Evolutionary conservation across 2,888 invertebrate species (phyloP).

Genomic region (Polymixis flavicincta): DNA sequence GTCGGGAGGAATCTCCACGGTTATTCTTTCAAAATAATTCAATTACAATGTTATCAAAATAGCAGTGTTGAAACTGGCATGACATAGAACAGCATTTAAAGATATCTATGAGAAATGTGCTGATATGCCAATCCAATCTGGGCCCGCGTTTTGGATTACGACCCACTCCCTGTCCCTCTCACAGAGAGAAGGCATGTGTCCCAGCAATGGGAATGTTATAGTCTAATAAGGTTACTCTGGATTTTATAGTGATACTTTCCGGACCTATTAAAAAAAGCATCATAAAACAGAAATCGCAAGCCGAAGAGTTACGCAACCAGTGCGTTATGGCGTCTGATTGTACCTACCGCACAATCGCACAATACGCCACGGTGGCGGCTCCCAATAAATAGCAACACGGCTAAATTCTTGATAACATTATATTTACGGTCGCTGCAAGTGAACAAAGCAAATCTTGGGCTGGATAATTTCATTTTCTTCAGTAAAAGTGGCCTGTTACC

Average conservation of each 20-base stretch:
- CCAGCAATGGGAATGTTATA: background rate
- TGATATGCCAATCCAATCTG: no score
- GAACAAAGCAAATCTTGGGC: constrained; percentile 38
- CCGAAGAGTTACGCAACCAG: background rate
- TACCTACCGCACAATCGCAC: constrained; percentile 30
- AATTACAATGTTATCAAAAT: no score
- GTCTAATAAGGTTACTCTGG: background rate
- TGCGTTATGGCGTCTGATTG: constrained; percentile 19
- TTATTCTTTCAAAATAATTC: no score
- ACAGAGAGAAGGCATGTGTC: background rate
- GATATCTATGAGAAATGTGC: no score
- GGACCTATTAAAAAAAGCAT: background rate
- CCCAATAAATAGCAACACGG: constrained; percentile 52
- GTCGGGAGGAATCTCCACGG: no score
- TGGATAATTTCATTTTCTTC: constrained; percentile 21
- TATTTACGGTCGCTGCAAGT: constrained; percentile 52
- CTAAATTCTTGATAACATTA: constrained; percentile 72
- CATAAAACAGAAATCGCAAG: constrained; percentile 7
- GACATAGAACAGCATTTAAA: no score
- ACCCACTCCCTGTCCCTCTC: no score
- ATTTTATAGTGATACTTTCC: background rate
- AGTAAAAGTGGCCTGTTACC: background rate
- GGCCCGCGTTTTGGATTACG: no score
- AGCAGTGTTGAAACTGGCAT: no score
- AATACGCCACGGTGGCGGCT: constrained; percentile 54